Evolutionary conservation across 2,797 vertebrate species (phyloP).

Genomic region (Carcharodon carcharias): DNA sequence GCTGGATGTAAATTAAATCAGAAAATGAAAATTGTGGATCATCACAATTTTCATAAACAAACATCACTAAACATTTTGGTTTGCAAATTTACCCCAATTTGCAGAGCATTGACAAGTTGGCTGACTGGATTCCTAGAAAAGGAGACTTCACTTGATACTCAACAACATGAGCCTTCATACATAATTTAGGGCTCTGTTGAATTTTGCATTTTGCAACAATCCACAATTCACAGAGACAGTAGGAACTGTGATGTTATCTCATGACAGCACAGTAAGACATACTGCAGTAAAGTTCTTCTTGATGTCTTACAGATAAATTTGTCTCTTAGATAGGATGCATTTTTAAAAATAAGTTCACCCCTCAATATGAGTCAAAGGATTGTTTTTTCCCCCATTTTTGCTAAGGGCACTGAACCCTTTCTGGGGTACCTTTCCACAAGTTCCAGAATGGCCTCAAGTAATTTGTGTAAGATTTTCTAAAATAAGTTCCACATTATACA

Average conservation of each 20-base stretch:
- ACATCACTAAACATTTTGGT: not conserved
- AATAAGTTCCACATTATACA: not conserved
- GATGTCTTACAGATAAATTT: not conserved
- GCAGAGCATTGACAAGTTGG: constrained; percentile 8
- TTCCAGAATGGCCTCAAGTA: not conserved
- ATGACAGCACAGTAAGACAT: not conserved
- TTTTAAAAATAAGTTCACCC: not conserved
- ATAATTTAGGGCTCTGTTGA: constrained; percentile 10
- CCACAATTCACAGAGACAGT: constrained; percentile 22
- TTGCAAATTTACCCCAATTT: constrained; percentile 17
- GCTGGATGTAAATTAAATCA: not conserved
- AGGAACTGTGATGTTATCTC: constrained; percentile 13
- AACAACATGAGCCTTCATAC: not conserved
- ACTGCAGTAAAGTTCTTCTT: constrained; percentile 11
- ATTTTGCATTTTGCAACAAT: constrained; percentile 27
- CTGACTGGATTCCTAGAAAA: not conserved
- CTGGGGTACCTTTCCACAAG: not conserved
- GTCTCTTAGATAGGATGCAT: not conserved
- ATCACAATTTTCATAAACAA: constrained; percentile 10
- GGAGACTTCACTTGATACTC: not conserved
- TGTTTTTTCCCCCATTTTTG: not conserved
- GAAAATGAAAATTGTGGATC: not conserved
- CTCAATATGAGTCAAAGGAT: not conserved
- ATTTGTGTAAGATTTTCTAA: not conserved
- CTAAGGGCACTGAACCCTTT: not conserved